Conservation (phyloP, 1,140 invertebrate genomes). For the Matsumurasca onukii region DNA sequence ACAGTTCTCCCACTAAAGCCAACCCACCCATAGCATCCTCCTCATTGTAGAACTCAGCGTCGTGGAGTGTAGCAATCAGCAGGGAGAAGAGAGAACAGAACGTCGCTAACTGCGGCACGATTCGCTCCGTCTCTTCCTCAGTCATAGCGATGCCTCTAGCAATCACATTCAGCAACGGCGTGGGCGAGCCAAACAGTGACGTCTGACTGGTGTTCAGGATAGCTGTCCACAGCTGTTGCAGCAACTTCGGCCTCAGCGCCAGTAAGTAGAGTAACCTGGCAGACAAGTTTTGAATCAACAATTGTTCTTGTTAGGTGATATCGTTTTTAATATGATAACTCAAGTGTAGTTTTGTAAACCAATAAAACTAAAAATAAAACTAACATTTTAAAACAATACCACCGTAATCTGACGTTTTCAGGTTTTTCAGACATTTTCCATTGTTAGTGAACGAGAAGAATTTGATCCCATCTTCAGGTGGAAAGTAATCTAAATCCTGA, state of each 20-base stretch:
- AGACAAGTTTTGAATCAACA: not conserved
- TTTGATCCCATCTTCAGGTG: too few relatives aligned
- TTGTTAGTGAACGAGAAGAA: too few relatives aligned
- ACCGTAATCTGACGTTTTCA: too few relatives aligned
- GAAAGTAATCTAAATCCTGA: too few relatives aligned
- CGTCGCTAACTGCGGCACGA: conserved; percentile 76
- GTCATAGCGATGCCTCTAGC: conserved; percentile 66
- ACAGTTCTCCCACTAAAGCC: too few relatives aligned
- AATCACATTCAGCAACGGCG: conserved; percentile 68
- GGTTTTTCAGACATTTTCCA: too few relatives aligned
- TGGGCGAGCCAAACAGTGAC: conserved; percentile 64
- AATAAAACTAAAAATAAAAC: conserved; percentile 2
- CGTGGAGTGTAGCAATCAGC: conserved; percentile 81
- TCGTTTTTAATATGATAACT: not conserved
- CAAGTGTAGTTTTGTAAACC: not conserved
- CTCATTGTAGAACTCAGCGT: conserved; percentile 73
- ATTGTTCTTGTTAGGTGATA: too few relatives aligned
- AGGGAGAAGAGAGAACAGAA: conserved; percentile 85
- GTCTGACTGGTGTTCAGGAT: conserved; percentile 54
- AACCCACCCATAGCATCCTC: conserved; percentile 25
- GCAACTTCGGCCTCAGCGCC: conserved; percentile 79
- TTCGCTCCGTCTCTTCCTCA: conserved; percentile 64
- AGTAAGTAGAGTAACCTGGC: conserved; percentile 75
- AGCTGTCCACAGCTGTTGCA: conserved; percentile 75
- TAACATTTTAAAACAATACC: conserved; percentile 28